Conservation (phyloP, 2,113 vertebrate species). For the Sander lucioperca region DNA sequence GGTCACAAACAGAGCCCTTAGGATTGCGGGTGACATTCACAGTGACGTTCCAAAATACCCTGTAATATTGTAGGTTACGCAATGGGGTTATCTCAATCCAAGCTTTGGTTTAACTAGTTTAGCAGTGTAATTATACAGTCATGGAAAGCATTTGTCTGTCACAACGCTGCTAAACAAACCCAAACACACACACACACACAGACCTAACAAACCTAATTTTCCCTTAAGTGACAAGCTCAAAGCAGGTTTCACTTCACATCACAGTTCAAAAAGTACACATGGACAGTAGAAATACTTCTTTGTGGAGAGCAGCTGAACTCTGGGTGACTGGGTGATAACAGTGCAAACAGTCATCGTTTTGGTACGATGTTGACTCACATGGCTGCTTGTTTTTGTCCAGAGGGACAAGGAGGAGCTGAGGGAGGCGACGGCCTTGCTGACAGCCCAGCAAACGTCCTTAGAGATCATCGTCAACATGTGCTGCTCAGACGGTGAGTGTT, state of each 20-base stretch:
- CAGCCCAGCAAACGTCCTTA: constrained; percentile 95
- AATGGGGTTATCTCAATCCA: neutral
- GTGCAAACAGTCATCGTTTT: constrained; percentile 54
- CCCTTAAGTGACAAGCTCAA: neutral
- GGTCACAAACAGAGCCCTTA: constrained; percentile 31
- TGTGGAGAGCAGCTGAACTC: constrained; percentile 22
- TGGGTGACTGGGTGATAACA: constrained; percentile 29
- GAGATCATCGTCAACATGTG: constrained; percentile 99
- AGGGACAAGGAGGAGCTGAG: constrained; percentile 89
- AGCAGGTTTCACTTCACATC: neutral
- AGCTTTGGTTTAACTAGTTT: neutral
- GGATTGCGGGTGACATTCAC: constrained; percentile 49
- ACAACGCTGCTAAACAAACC: neutral
- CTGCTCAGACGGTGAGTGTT: constrained; percentile 91
- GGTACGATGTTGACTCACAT: constrained; percentile 59
- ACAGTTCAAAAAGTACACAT: neutral
- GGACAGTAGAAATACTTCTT: constrained; percentile 11
- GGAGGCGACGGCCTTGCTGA: constrained; percentile 90
- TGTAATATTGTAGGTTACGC: constrained; percentile 19
- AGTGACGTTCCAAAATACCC: constrained; percentile 15
- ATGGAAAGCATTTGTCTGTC: too few species aligned
- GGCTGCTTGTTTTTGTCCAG: constrained; percentile 80
- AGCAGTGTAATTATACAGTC: neutral
- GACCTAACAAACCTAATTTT: too few species aligned
- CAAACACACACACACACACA: neutral